Base-by-base conservation (phyloP, 2,113 vertebrate genomes). In the Eonycteris spelaea region DNA sequence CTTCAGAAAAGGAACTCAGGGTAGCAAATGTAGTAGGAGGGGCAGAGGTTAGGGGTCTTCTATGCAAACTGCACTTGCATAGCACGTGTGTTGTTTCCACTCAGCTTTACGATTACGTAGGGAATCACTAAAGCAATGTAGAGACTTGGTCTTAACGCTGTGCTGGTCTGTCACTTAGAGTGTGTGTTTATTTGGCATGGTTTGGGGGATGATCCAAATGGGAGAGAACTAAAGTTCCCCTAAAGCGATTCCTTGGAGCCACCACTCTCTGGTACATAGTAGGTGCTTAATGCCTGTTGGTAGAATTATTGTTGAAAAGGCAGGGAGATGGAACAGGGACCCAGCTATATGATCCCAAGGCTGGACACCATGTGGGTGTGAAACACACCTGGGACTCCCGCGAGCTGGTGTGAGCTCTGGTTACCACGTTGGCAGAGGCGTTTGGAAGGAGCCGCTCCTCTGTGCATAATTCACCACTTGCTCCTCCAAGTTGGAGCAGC, bases 321-420 rank as follows among this genome's bases (percentile, higher is more conserved):
- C 78, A 59, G 82, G 48, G 57, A 74, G 82, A 73, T 86, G 59
- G 85, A 79, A 68, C 24, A 61, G 12, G 68, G 91, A 78, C 57
- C 57, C 57, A n/a, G 97, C 63, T 78, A 98, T 95, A 94, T 80
- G 97, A 98, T 97, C 86, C 68, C 53, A 11, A 77, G 95, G 63
- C 61, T 24, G 59, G 74, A 94, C n/a, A 67, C 75, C 55, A 10
- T 88, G 95, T 77, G 95, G 91, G 97, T 96, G 97, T 96, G 97
- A 98, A 97, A 78, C 43, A 84, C 82, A 95, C 71, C 43, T 12
- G 78, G 78, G 86, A 30, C 96, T 97, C 97, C 96, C 96, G 70
- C 1, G 9, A 75, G 93, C 96, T 28, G 11, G 61, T 33, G 75
- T 45, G 6, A 83, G 94, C 85, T 97, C 89, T 0, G 83, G 91